phyloP scores from a whole-genome alignment of 2,888 invertebrate species.

The Drosophila demipolita region DNA sequence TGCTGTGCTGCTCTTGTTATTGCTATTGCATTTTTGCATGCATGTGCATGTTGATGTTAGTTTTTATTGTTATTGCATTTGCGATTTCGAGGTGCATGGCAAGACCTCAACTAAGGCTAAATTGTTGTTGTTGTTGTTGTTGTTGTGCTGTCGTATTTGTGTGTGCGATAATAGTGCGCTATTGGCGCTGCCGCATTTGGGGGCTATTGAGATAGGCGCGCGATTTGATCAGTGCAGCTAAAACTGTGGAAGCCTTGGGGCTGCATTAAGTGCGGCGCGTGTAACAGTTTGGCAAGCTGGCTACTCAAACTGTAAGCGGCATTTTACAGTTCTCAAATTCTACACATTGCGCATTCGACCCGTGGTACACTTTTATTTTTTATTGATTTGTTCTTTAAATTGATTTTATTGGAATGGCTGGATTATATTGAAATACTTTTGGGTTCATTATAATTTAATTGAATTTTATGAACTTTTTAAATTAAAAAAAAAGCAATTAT shows the following conservation, averaged over 20 bases:
- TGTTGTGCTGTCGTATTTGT: slow-evolving; percentile 32
- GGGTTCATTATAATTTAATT: not conserved
- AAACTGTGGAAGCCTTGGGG: slow-evolving; percentile 69
- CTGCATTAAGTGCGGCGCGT: slow-evolving; percentile 68
- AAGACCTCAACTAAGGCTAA: slow-evolving; percentile 80
- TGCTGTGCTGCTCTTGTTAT: slow-evolving; percentile 41
- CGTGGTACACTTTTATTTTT: not conserved
- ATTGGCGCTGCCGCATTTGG: slow-evolving; percentile 70
- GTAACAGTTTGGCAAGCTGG: slow-evolving; percentile 56
- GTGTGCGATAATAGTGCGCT: slow-evolving; percentile 51
- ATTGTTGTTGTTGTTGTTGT: slow-evolving; percentile 44
- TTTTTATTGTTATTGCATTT: slow-evolving; percentile 63
- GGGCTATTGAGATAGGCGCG: slow-evolving; percentile 78
- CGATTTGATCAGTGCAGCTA: slow-evolving; percentile 54
- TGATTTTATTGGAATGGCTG: not conserved
- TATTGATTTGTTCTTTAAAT: not conserved
- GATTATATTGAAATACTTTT: not conserved
- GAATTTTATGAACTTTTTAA: not conserved
- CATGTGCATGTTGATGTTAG: slow-evolving; percentile 63
- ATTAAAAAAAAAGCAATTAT: not conserved
- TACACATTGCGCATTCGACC: slow-evolving; percentile 8
- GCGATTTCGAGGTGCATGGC: slow-evolving; percentile 76
- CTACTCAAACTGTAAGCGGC: slow-evolving; percentile 36
- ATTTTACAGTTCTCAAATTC: slow-evolving; percentile 37
- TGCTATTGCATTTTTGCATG: slow-evolving; percentile 61